Evolutionary conservation across 2,888 invertebrate genomes (phyloP).

Genomic region (Geophilus truncorum): DNA sequence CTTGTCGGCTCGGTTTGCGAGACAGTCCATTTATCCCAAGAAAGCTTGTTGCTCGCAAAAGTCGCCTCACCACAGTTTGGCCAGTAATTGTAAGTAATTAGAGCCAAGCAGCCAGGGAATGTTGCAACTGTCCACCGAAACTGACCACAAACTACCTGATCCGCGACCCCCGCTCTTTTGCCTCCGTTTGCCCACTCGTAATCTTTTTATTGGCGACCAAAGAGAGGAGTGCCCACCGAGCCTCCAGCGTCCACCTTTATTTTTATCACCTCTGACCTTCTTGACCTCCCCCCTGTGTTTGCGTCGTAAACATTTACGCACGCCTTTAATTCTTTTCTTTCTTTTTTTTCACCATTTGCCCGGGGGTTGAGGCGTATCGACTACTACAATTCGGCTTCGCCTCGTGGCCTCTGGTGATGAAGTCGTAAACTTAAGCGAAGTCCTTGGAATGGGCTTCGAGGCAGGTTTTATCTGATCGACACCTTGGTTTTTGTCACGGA

Average conservation of each 20-base stretch:
- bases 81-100: constrained; percentile 15
- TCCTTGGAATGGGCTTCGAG: neutral
- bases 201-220: constrained; percentile 16
- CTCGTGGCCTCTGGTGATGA: neutral
- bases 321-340: neutral
- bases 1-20: neutral
- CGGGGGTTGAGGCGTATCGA: neutral
- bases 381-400: neutral
- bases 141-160: constrained; percentile 20
- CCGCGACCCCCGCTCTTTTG: constrained; percentile 5
- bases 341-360: neutral
- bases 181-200: neutral
- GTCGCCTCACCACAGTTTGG: neutral
- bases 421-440: neutral
- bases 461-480: neutral
- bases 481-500: neutral
- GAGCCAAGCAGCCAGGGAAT: constrained; percentile 16
- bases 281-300: no score
- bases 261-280: neutral
- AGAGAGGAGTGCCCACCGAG: no score
- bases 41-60: constrained; percentile 14
- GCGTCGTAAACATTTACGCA: neutral
- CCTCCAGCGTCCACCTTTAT: neutral
- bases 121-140: constrained; percentile 11
- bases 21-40: constrained; percentile 12